Conservation (phyloP, 2,888 invertebrate species). For the Alcis repandata region DNA sequence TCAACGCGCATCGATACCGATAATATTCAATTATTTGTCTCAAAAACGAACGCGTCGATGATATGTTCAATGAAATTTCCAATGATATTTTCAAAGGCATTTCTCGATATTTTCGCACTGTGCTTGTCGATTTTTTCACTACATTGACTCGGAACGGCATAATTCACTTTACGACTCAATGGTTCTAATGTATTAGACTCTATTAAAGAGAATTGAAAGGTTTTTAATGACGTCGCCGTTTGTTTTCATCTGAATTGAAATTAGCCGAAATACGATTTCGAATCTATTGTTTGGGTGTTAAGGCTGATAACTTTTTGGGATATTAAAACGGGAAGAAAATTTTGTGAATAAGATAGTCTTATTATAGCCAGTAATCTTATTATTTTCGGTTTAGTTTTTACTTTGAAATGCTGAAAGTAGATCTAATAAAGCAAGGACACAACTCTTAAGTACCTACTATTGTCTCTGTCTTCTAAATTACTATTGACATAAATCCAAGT, state of each 20-base stretch:
- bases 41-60: conserved; percentile 19
- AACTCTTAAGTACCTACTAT: too few species aligned
- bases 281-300: conserved; percentile 2
- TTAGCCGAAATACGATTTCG: conserved; percentile 23
- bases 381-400: background rate
- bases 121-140: conserved; percentile 53
- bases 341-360: background rate
- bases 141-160: conserved; percentile 63
- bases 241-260: conserved; percentile 30
- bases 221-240: conserved; percentile 34
- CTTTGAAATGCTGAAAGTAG: background rate
- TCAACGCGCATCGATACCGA: conserved; percentile 59
- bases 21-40: conserved; percentile 70
- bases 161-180: conserved; percentile 64
- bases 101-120: too few species aligned
- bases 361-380: too few species aligned
- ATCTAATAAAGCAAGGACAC: too few species aligned
- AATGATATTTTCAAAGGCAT: too few species aligned
- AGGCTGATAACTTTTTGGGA: background rate
- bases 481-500: too few species aligned
- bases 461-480: too few species aligned
- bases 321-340: too few species aligned
- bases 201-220: conserved; percentile 51
- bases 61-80: conserved; percentile 36
- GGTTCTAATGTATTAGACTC: conserved; percentile 56